A percentile compares a stretch with the other conserved stretches of the same genome.
Evolutionary conservation across 1,140 invertebrate species (phyloP).

Genomic region (Diachasma alloeum): DNA sequence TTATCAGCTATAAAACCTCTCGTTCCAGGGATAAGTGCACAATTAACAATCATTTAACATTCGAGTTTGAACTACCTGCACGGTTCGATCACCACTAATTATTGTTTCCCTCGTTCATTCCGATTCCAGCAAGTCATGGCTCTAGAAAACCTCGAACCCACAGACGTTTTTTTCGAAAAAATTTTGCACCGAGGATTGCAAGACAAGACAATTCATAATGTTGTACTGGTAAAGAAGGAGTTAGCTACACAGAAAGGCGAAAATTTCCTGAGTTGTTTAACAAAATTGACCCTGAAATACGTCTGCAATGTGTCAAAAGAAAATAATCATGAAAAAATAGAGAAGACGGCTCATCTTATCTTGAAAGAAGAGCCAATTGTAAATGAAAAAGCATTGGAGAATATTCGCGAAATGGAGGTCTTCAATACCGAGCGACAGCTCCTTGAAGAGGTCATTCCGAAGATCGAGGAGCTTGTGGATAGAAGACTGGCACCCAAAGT

Average conservation of each 20-base stretch:
- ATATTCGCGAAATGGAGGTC: slow-evolving; percentile 21
- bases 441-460: slow-evolving; percentile 29
- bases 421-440: slow-evolving; percentile 30
- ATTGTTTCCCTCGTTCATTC: too few species aligned
- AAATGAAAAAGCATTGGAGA: background rate
- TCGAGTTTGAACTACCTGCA: too few species aligned
- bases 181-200: slow-evolving; percentile 17
- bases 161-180: slow-evolving; percentile 23
- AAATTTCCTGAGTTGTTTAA: slow-evolving; percentile 27
- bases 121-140: background rate
- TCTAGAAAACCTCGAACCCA: background rate
- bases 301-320: background rate
- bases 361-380: slow-evolving; percentile 29
- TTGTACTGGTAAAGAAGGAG: background rate
- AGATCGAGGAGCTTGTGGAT: slow-evolving; percentile 15
- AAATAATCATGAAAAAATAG: background rate
- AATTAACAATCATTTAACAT: too few species aligned
- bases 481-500: slow-evolving; percentile 28
- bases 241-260: slow-evolving; percentile 13
- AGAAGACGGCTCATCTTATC: slow-evolving; percentile 14
- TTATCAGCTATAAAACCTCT: too few species aligned
- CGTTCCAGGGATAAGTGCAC: too few species aligned
- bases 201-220: slow-evolving; percentile 17
- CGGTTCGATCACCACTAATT: too few species aligned
- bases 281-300: slow-evolving; percentile 19